These are phyloP conservation scores for Hypselothyrea guttata DNA, from an alignment of 2,888 invertebrate genomes.

Conservation along the genomic window DNA sequence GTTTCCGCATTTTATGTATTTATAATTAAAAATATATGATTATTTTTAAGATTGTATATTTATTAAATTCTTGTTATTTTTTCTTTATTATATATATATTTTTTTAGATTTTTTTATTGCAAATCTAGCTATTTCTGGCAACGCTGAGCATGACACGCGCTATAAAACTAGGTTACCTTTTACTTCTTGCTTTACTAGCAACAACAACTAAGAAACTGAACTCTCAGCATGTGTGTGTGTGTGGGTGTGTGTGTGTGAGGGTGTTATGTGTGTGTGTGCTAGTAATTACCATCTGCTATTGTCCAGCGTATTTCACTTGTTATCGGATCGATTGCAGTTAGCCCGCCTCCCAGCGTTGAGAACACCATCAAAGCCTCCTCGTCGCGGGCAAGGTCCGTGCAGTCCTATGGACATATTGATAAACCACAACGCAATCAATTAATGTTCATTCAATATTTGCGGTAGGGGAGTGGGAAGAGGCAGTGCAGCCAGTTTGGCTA, in stretches of 20 bases:
- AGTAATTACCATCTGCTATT: slow-evolving; percentile 90
- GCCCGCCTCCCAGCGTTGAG: slow-evolving; percentile 95
- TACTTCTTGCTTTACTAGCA: slow-evolving; percentile 33
- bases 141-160: slow-evolving; percentile 29
- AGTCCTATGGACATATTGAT: slow-evolving; percentile 79
- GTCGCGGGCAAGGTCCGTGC: slow-evolving; percentile 87
- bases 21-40: too few species aligned
- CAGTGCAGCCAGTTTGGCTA: too few species aligned
- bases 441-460: slow-evolving; percentile 33
- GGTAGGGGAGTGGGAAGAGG: too few species aligned
- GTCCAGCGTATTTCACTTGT: slow-evolving; percentile 95
- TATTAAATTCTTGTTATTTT: too few species aligned
- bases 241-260: slow-evolving; percentile 1
- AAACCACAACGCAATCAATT: slow-evolving; percentile 29
- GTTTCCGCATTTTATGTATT: too few species aligned
- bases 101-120: too few species aligned
- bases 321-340: slow-evolving; percentile 93
- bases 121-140: too few species aligned
- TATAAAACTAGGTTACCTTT: slow-evolving; percentile 45
- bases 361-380: slow-evolving; percentile 91
- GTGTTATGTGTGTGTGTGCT: slow-evolving; percentile 10
- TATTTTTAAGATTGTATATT: too few species aligned
- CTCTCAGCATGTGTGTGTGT: background rate
- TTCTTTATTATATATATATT: too few species aligned
- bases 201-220: slow-evolving; percentile 2